Percentiles rank a stretch among this genome's conserved stretches.
phyloP scores from a whole-genome alignment of 2,113 vertebrate species.

The Argyrosomus japonicus region DNA sequence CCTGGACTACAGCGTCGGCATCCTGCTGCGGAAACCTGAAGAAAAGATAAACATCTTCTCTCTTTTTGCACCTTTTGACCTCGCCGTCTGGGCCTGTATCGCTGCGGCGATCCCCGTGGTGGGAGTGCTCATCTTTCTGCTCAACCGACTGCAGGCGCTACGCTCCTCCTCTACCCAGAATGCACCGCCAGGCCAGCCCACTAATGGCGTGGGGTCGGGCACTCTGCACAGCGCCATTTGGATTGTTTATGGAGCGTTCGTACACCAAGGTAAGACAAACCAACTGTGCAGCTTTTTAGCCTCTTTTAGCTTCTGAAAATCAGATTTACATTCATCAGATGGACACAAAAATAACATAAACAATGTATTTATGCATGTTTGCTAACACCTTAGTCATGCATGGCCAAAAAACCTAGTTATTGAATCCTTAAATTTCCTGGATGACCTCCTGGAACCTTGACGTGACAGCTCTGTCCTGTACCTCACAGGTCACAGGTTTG shows the following conservation, averaged over 20 bases:
- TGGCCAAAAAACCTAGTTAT: background rate
- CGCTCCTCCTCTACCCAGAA: conserved; percentile 81
- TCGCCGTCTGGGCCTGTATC: conserved; percentile 97
- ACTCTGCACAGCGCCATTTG: conserved; percentile 96
- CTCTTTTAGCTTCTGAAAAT: no score
- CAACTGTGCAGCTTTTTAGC: background rate
- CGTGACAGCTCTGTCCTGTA: background rate
- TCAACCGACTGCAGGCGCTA: conserved; percentile 93
- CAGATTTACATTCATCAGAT: background rate
- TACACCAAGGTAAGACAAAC: conserved; percentile 92
- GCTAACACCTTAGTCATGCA: background rate
- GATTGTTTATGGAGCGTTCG: conserved; percentile 96
- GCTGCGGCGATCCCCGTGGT: conserved; percentile 94
- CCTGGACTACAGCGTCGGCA: conserved; percentile 97
- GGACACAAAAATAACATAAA: background rate
- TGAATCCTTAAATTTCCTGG: background rate
- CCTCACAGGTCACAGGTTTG: background rate
- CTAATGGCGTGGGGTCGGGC: conserved; percentile 81
- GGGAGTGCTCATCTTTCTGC: conserved; percentile 94
- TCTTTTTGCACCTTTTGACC: conserved; percentile 95
- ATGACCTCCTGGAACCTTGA: background rate
- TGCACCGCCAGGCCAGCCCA: conserved; percentile 73
- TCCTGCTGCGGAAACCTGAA: conserved; percentile 92
- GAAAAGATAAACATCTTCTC: conserved; percentile 99
- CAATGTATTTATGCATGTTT: background rate